Percentiles rank a stretch among this genome's conserved stretches.
Conservation (phyloP, 2,888 invertebrate genomes). For the Ommatoiulus sabulosus region DNA sequence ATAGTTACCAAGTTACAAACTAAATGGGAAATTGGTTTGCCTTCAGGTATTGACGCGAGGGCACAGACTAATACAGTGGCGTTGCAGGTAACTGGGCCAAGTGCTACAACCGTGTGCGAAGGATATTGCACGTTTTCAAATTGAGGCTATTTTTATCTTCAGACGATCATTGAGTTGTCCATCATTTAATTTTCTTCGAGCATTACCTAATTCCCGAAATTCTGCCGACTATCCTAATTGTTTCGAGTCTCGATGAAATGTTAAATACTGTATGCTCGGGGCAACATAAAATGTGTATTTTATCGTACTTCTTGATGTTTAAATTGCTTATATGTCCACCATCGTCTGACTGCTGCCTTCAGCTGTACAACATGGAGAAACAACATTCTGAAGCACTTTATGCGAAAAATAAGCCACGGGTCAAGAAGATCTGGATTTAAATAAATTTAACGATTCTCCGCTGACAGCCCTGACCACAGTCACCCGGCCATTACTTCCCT, state of each 20-base stretch:
- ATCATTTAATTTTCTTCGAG: background rate
- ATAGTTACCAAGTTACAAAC: constrained; percentile 26
- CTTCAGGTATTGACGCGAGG: constrained; percentile 20
- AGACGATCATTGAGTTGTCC: background rate
- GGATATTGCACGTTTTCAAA: constrained; percentile 11
- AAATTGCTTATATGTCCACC: background rate
- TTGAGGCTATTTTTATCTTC: background rate
- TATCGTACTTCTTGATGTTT: background rate
- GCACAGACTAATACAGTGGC: background rate
- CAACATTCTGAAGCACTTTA: background rate
- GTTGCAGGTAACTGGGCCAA: background rate
- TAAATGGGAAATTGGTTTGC: constrained; percentile 28
- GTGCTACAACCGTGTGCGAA: background rate
- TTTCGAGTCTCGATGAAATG: background rate
- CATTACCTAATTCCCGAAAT: background rate
- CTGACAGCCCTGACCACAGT: constrained; percentile 18
- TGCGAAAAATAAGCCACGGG: background rate
- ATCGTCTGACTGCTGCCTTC: background rate
- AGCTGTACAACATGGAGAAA: background rate
- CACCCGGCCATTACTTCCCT: background rate
- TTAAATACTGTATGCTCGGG: background rate
- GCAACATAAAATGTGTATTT: background rate
- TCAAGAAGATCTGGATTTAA: background rate
- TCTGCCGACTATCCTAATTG: background rate
- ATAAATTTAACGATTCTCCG: background rate